A percentile compares a stretch with the other conserved stretches of the same genome.
Evolutionary conservation across 2,113 vertebrate species (phyloP).

Genomic region (Paratilapia polleni): DNA sequence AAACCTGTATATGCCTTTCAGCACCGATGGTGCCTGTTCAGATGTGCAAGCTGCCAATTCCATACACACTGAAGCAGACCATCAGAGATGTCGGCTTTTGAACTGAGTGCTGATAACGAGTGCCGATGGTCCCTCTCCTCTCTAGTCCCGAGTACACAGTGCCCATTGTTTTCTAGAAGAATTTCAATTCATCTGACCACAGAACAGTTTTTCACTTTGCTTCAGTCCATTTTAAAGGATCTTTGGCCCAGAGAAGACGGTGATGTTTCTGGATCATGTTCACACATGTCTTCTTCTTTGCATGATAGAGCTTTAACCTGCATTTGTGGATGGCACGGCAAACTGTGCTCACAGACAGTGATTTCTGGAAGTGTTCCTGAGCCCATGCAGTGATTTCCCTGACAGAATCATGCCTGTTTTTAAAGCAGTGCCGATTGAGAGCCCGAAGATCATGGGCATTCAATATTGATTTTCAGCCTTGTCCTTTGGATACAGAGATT

Average conservation of each 20-base stretch:
- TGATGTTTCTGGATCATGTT: not conserved
- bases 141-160: not conserved
- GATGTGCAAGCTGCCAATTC: not conserved
- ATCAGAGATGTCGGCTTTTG: not conserved
- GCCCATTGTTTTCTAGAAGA: not conserved
- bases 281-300: not conserved
- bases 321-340: no score
- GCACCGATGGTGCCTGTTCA: not conserved
- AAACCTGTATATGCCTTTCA: not conserved
- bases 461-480: not conserved
- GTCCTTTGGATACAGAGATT: not conserved
- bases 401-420: no score
- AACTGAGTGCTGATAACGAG: not conserved
- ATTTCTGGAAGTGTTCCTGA: no score
- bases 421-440: no score
- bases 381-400: no score
- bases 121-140: not conserved
- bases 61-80: not conserved
- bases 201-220: not conserved
- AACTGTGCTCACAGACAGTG: no score
- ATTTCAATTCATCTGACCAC: not conserved
- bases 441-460: no score
- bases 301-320: no score
- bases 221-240: not conserved
- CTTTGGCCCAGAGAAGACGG: not conserved